Evolutionary conservation across 2,888 invertebrate species (phyloP).

Genomic region (Opisthograptis luteolata): DNA sequence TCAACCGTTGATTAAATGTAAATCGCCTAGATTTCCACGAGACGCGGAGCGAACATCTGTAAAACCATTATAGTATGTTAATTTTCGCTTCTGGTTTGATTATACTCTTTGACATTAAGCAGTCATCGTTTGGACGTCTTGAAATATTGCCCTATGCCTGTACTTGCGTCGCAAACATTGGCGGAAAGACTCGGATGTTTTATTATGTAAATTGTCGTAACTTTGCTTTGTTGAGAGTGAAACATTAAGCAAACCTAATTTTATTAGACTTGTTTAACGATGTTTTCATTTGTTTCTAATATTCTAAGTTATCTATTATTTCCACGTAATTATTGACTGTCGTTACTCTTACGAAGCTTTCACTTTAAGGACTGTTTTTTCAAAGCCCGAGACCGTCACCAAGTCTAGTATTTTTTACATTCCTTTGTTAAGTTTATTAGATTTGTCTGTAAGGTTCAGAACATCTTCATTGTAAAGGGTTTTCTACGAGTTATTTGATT

Average conservation of each 20-base stretch:
- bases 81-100: conserved; percentile 20
- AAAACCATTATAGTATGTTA: conserved; percentile 27
- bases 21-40: conserved; percentile 22
- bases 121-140: conserved; percentile 17
- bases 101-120: conserved; percentile 27
- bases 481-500: no score
- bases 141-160: conserved; percentile 20
- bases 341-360: no score
- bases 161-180: conserved; percentile 22
- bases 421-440: no score
- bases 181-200: conserved; percentile 9
- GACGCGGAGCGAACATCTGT: conserved; percentile 19
- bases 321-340: no score
- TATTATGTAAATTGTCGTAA: conserved; percentile 9
- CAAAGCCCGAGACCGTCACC: no score
- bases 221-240: conserved; percentile 9
- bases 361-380: no score
- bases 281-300: no score
- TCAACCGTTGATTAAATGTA: conserved; percentile 21
- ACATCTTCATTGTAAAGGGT: no score
- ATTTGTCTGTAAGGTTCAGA: no score
- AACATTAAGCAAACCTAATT: background rate
- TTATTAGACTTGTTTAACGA: conserved; percentile 6
- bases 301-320: no score
- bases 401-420: no score